phyloP scores from a whole-genome alignment of 1,140 invertebrate species.

The Lordiphosa collinella region DNA sequence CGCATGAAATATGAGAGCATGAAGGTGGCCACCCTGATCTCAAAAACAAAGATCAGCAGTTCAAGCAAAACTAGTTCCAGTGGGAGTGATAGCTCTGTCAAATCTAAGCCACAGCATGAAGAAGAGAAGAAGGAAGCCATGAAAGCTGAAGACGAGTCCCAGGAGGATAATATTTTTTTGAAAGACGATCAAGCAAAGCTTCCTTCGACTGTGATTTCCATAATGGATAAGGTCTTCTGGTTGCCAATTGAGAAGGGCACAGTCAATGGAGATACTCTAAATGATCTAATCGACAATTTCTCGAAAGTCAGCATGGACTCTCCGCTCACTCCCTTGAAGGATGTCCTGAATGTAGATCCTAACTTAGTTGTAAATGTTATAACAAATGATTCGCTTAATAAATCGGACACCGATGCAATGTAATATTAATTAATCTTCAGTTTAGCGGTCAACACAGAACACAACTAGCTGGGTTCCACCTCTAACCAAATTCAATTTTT shows the following conservation, averaged over 20 bases:
- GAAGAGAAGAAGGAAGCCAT: neutral
- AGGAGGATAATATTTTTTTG: neutral
- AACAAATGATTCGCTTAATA: neutral
- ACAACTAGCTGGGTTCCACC: no score
- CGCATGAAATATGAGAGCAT: constrained; percentile 1
- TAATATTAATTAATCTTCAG: no score
- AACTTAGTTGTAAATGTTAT: neutral
- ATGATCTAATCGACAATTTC: no score
- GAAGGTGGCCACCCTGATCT: constrained; percentile 11
- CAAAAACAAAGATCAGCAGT: no score
- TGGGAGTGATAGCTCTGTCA: constrained; percentile 1
- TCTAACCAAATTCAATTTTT: neutral
- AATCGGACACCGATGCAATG: neutral
- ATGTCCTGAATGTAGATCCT: neutral
- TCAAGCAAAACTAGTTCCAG: constrained; percentile 16
- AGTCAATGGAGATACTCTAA: neutral
- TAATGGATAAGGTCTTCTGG: constrained; percentile 24
- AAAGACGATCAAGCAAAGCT: neutral
- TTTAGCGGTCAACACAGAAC: no score
- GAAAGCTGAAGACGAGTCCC: neutral
- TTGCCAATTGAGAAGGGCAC: neutral
- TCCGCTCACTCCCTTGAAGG: no score
- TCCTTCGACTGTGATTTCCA: neutral
- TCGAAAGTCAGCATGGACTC: neutral
- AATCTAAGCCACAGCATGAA: neutral